Evolutionary conservation across 2,888 invertebrate genomes (phyloP).

Genomic region (Lasius fuliginosus): DNA sequence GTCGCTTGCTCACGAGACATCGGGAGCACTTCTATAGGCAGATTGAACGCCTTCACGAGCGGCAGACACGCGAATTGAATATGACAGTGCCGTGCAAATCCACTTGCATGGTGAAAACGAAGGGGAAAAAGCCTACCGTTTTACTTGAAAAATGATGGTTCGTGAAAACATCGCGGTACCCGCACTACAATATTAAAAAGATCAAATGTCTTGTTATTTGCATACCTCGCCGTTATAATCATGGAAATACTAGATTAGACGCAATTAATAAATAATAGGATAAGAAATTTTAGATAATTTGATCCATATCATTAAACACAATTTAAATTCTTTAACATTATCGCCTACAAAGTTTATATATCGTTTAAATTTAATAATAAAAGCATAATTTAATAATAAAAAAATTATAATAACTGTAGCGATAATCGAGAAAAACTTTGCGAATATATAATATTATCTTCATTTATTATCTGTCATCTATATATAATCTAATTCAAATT

Average conservation of each 20-base stretch:
- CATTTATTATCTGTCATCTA: background rate
- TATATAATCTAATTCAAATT: background rate
- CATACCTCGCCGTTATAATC: background rate
- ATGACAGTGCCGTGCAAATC: conserved; percentile 42
- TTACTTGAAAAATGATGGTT: conserved; percentile 38
- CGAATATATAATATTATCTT: background rate
- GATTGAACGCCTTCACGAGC: conserved; percentile 55
- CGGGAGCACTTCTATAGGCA: conserved; percentile 40
- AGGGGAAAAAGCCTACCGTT: conserved; percentile 18
- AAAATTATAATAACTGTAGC: background rate
- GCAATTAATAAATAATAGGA: background rate
- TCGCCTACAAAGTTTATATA: background rate
- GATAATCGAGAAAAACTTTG: background rate
- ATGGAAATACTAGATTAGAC: background rate
- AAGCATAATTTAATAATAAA: background rate
- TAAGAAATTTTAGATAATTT: background rate
- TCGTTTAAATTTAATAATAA: background rate
- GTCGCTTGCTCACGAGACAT: conserved; percentile 49
- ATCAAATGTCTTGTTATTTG: conserved; percentile 18
- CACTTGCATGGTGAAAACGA: conserved; percentile 7
- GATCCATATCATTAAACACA: background rate
- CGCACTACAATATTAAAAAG: conserved; percentile 15
- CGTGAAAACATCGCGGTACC: background rate
- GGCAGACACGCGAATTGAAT: conserved; percentile 61
- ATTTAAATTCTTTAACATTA: background rate